Evolutionary conservation across 2,797 vertebrate species (phyloP), one percentile per base, ranked within the genome.

Genomic region (Iguana delicatissima): DNA sequence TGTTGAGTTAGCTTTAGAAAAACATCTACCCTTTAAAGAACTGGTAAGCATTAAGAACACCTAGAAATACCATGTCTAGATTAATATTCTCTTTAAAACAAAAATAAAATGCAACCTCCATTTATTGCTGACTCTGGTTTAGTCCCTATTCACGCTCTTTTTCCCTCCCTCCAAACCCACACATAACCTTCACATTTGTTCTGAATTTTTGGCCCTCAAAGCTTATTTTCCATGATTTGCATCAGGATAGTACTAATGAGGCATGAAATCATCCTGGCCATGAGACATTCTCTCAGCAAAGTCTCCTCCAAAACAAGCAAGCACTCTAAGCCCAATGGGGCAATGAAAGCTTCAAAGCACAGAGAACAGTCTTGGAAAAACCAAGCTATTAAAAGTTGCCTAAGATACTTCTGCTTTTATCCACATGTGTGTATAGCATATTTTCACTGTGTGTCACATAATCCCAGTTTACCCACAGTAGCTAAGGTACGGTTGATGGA

Each of bases 161-260:
- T 14, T 20, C 29, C 12, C 2, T 6, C 62, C 85, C 62, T 82
- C 18, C 80, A 84, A 87, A 74, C 93, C 64, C 72, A 74, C 13
- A 92, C 92, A 67, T 73, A 84, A 4, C 38, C 90, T 92, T 90
- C 91, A 89, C 89, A 32, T 77, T 3, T 87, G 57, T 80, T 83
- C 80, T 64, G 79, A 94, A 73, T 22, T 87, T 80, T 72, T 93
- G 88, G 72, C 79, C 94, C 90, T 89, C 85, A 93, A 89, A 89
- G 92, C 88, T 92, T 93, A 91, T 93, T 96, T 46, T 95, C 91
- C 85, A 80, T 94, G 86, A 62, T 62, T 92, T 96, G 80, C 83
- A 79, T 89, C 90, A 93, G 83, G 91, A 93, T 57, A 89, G 14
- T 16, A 18, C 50, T 94, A 96, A 96, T 93, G 92, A 95, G 91